These are phyloP conservation scores for Lamellibrachia luymesi DNA, from an alignment of 1,140 invertebrate species.

Conservation along the genomic window DNA sequence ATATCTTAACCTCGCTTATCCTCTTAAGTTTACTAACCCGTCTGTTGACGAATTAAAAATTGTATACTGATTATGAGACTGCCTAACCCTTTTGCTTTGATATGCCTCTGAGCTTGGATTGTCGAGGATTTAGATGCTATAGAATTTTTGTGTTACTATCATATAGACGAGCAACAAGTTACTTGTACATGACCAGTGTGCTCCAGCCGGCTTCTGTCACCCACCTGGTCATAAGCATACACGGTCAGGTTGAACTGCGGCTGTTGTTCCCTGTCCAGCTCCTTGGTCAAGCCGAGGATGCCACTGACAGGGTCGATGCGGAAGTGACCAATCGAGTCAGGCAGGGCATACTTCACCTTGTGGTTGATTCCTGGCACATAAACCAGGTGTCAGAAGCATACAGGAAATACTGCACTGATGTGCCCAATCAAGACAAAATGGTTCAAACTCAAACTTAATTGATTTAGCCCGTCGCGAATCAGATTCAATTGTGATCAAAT, in stretches of 20 bases:
- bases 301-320: constrained; percentile 86
- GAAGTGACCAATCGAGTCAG: constrained; percentile 71
- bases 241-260: constrained; percentile 42
- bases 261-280: constrained; percentile 75
- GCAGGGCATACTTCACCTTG: constrained; percentile 78
- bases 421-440: too few relatives aligned
- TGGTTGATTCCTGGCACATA: constrained; percentile 70
- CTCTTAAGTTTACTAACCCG: too few relatives aligned
- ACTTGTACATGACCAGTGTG: neutral
- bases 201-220: neutral
- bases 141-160: too few relatives aligned
- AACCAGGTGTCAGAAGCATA: neutral
- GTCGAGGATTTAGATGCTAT: too few relatives aligned
- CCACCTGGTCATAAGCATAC: constrained; percentile 46
- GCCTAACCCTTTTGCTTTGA: too few relatives aligned
- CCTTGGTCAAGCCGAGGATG: constrained; percentile 78
- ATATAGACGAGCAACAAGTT: neutral
- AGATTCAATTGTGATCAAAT: too few relatives aligned
- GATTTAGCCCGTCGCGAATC: too few relatives aligned
- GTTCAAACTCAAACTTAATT: too few relatives aligned
- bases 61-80: too few relatives aligned
- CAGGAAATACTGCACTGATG: neutral
- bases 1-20: too few relatives aligned
- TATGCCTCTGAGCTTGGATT: too few relatives aligned
- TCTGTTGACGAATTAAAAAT: too few relatives aligned